Percentiles rank a stretch among this genome's conserved stretches.
Conservation (phyloP, 2,888 invertebrate species). For the Eulithis testata region DNA sequence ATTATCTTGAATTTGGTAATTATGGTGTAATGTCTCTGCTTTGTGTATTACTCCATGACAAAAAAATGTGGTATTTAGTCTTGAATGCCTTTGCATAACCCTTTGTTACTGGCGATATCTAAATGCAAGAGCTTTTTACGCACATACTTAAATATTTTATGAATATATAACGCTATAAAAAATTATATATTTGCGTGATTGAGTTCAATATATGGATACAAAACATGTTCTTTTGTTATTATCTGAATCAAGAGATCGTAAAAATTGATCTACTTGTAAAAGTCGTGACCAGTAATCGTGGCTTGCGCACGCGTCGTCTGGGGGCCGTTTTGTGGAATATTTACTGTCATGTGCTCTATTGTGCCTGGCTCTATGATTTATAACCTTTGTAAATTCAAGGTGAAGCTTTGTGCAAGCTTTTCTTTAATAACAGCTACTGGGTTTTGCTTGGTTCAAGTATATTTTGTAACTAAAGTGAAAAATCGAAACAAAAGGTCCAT, state of each 20-base stretch:
- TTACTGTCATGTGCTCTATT: slow-evolving; percentile 74
- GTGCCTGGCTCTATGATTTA: slow-evolving; percentile 76
- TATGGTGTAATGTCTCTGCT: slow-evolving; percentile 55
- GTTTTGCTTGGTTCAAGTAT: not conserved
- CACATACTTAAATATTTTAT: not conserved
- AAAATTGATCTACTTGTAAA: slow-evolving; percentile 67
- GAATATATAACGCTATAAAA: slow-evolving; percentile 18
- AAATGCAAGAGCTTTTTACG: slow-evolving; percentile 40
- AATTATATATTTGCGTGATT: slow-evolving; percentile 17
- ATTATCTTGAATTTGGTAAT: slow-evolving; percentile 64
- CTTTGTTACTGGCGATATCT: slow-evolving; percentile 40
- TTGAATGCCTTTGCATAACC: slow-evolving; percentile 35
- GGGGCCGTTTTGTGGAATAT: slow-evolving; percentile 69
- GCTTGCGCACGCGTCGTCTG: slow-evolving; percentile 75
- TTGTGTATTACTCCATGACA: slow-evolving; percentile 40
- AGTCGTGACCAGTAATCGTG: slow-evolving; percentile 75
- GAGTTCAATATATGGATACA: slow-evolving; percentile 34
- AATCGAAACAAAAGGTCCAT: not conserved
- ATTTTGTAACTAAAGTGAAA: not conserved
- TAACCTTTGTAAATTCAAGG: slow-evolving; percentile 69
- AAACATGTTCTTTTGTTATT: slow-evolving; percentile 46
- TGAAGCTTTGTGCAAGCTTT: slow-evolving; percentile 46
- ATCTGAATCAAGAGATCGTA: slow-evolving; percentile 63
- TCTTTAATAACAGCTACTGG: slow-evolving; percentile 10
- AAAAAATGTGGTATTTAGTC: slow-evolving; percentile 13